phyloP scores from a whole-genome alignment of 1,140 invertebrate genomes.

The Pollicipes pollicipes region DNA sequence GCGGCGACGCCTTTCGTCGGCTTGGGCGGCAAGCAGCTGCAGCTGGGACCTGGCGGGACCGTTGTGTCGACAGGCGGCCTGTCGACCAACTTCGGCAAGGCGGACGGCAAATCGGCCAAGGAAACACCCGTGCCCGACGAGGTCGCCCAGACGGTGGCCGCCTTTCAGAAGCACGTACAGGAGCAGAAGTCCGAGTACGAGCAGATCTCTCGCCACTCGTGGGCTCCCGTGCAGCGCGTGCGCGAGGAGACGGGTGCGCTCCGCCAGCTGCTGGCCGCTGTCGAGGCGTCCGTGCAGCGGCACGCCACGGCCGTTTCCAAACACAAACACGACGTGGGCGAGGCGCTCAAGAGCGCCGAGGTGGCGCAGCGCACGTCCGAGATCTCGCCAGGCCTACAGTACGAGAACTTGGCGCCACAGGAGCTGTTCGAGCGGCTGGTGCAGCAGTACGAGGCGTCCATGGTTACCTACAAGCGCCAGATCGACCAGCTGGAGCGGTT shows the following conservation, averaged over 20 bases:
- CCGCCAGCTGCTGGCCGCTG: neutral
- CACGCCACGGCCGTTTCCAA: neutral
- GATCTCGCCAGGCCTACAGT: neutral
- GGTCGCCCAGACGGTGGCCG: neutral
- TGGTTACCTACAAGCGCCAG: neutral
- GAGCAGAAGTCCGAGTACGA: slow-evolving; percentile 1
- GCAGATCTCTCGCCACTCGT: neutral
- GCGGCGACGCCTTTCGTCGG: neutral
- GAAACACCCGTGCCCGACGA: neutral
- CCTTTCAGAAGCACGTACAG: neutral
- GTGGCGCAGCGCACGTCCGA: neutral
- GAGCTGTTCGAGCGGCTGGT: neutral
- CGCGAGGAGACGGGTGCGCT: neutral
- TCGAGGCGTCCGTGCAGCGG: neutral
- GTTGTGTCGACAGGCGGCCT: neutral
- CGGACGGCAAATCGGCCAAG: neutral
- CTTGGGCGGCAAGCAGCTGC: neutral
- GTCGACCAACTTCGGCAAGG: neutral
- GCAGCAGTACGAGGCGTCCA: neutral
- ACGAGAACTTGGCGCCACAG: neutral
- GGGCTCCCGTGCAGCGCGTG: neutral
- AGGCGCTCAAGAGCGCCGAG: neutral
- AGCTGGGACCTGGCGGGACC: neutral
- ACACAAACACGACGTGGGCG: neutral
- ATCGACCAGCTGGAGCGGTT: neutral